A percentile compares a stretch with the other conserved stretches of the same genome.
phyloP scores from a whole-genome alignment of 2,113 vertebrate species.

The Notechis scutatus region DNA sequence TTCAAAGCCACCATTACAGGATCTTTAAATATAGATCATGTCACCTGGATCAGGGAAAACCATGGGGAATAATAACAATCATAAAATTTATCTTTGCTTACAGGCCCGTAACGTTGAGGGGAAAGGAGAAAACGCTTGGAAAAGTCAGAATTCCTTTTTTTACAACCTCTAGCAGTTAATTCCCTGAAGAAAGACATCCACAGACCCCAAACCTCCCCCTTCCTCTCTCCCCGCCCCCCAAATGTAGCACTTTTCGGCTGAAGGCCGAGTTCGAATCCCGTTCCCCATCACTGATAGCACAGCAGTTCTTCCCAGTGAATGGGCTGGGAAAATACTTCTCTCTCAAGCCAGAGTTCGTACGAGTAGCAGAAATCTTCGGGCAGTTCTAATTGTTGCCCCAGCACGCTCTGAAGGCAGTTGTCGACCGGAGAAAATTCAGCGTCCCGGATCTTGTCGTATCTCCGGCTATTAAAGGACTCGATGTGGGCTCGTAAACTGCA shows the following conservation, averaged over 20 bases:
- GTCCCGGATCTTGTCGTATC: slow-evolving; percentile 82
- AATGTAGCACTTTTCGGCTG: not conserved
- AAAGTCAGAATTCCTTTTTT: fast-evolving
- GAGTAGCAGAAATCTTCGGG: slow-evolving; percentile 91
- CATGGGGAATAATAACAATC: not conserved
- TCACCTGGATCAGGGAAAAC: fast-evolving
- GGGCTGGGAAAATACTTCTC: slow-evolving; percentile 95
- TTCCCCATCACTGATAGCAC: slow-evolving; percentile 66
- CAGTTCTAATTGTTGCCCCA: slow-evolving; percentile 88
- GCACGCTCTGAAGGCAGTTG: slow-evolving; percentile 95
- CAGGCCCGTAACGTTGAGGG: fast-evolving
- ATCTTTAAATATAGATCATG: not conserved
- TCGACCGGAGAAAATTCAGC: slow-evolving; percentile 89
- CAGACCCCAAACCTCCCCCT: not conserved
- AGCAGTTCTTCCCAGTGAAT: slow-evolving; percentile 97
- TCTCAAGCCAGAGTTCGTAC: slow-evolving; percentile 95
- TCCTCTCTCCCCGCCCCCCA: not conserved
- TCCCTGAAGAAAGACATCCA: not conserved
- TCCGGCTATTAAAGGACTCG: slow-evolving; percentile 89
- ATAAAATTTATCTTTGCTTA: not conserved
- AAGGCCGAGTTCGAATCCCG: fast-evolving
- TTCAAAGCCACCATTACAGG: not conserved
- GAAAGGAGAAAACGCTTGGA: not conserved
- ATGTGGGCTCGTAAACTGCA: slow-evolving; percentile 92
- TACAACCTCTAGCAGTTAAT: not conserved